Conservation (phyloP, 2,888 invertebrate genomes). For the Halictus quadricinctus region DNA sequence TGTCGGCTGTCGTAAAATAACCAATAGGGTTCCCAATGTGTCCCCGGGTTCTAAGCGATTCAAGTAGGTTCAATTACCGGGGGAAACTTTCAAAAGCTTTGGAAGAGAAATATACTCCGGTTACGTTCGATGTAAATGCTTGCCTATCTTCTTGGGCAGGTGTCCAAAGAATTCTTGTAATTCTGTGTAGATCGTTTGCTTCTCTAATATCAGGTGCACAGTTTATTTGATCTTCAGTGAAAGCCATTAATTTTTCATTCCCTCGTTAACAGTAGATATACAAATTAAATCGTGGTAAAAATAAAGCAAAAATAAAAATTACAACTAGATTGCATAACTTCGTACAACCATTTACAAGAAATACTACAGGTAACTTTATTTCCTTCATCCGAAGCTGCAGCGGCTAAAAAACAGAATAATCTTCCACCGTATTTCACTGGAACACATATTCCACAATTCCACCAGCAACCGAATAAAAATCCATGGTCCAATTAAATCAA, state of each 20-base stretch:
- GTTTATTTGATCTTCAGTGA: background rate
- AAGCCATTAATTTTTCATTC: background rate
- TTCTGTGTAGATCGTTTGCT: background rate
- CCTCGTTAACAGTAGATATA: background rate
- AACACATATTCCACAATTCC: background rate
- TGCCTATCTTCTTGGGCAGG: background rate
- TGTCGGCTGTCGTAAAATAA: slow-evolving; percentile 43
- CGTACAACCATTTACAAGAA: background rate
- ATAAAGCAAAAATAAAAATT: background rate
- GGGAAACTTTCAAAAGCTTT: background rate
- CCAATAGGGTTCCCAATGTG: slow-evolving; percentile 27
- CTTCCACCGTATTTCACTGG: background rate
- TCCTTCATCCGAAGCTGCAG: background rate
- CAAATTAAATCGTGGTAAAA: background rate
- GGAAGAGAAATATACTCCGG: background rate
- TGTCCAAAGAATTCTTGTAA: background rate
- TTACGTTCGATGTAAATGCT: background rate
- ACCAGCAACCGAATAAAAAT: background rate
- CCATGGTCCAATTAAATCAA: background rate
- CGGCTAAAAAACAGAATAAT: background rate
- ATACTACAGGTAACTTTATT: background rate
- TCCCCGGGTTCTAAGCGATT: background rate
- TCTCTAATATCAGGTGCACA: background rate
- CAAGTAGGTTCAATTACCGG: background rate
- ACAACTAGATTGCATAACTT: background rate